A percentile compares a stretch with the other conserved stretches of the same genome.
Evolutionary conservation across 1,140 invertebrate species (phyloP).

Genomic region (Calosoma granatense): DNA sequence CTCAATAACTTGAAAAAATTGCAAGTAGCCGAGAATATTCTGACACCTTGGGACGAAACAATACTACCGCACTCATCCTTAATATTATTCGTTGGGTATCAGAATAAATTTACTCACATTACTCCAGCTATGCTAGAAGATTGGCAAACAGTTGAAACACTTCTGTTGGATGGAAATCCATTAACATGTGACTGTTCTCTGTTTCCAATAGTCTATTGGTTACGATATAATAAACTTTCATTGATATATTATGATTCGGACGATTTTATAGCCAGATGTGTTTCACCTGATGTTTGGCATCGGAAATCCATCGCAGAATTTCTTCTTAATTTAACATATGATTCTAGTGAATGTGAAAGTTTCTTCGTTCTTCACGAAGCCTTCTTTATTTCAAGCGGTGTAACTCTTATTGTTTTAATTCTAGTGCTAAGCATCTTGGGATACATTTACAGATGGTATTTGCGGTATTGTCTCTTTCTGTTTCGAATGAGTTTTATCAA

Average conservation of each 20-base stretch:
- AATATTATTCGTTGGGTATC: slow-evolving; percentile 31
- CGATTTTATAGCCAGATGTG: slow-evolving; percentile 11
- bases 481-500: slow-evolving; percentile 33
- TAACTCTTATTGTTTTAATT: slow-evolving; percentile 27
- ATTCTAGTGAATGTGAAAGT: slow-evolving; percentile 12
- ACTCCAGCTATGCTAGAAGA: slow-evolving; percentile 43
- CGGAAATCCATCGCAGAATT: slow-evolving; percentile 6
- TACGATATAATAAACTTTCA: not conserved
- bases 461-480: slow-evolving; percentile 45
- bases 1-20: slow-evolving; percentile 36
- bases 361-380: slow-evolving; percentile 32
- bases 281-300: slow-evolving; percentile 12
- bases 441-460: slow-evolving; percentile 37
- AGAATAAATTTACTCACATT: slow-evolving; percentile 44
- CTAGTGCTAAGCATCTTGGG: slow-evolving; percentile 25
- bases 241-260: not conserved
- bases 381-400: slow-evolving; percentile 32
- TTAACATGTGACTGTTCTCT: slow-evolving; percentile 41
- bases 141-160: slow-evolving; percentile 34
- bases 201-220: slow-evolving; percentile 14
- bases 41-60: slow-evolving; percentile 38
- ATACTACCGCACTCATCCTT: slow-evolving; percentile 35
- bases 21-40: slow-evolving; percentile 39
- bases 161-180: slow-evolving; percentile 41
- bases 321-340: slow-evolving; percentile 7